Base-by-base conservation (phyloP, 2,888 invertebrate species). In the Kryphioiulus occultus region DNA sequence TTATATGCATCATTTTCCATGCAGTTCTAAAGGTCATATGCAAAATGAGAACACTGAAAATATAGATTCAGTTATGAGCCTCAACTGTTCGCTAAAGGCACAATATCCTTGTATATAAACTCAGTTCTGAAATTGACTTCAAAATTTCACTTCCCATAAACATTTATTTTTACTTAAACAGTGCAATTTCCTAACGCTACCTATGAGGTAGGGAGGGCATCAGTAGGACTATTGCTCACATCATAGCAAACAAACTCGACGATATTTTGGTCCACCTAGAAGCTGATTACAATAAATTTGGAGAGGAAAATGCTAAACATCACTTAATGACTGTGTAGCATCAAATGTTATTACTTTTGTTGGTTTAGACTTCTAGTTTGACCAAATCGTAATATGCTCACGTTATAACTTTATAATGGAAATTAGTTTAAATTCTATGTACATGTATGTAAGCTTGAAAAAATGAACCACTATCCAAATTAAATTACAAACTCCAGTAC, bases 151-250 rank as follows among this genome's bases (percentile, higher is more conserved):
- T 78, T 78, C 30, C 30, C 26, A 30, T 26, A 78, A 78, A 78
- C 78, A 78, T 78, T 78, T 15, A 78, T 78, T 30, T 78, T 78
- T 78, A 78, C 26, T 78, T 26, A 78, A 15, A 78, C 15, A 78
- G 12, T 26, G 30, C 78, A 78, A 78, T 78, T 32, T 78, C 78
- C 78, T 78, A 30, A 30, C 32, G 17, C 30, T 4, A n/a, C 9
- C 5, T 3, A n/a, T n/a, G n/a, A 10, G 47, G 5, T 22, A 68
- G 26, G 53, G 17, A 26, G 26, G 26, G 26, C 15, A 12, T 10
- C 47, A 12, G 47, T 3, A 17, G 4, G 10, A 1, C 47, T 15
- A 68, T 68, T 68, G 7, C 9, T 68, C 19, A 68, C 22, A 7
- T 68, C 59, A 68, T 68, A 22, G 9, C 22, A 5, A 0, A 68